These are phyloP conservation scores for Deroplatys truncata DNA, from an alignment of 2,888 invertebrate genomes.

Conservation along the genomic window DNA sequence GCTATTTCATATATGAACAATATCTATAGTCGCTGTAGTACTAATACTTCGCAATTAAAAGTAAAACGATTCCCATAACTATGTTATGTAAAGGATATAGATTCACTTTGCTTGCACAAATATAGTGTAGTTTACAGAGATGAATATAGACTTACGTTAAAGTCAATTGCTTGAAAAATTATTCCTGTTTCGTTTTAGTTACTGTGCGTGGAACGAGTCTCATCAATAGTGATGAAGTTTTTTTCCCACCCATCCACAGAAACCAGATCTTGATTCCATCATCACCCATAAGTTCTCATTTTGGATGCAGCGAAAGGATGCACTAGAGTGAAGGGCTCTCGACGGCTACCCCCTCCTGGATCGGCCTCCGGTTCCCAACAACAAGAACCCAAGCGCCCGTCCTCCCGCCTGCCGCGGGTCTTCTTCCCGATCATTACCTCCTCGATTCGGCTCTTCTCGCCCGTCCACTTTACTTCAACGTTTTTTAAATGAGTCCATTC, in stretches of 20 bases:
- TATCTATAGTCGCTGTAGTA: not conserved
- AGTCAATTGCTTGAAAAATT: not conserved
- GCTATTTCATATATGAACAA: no score
- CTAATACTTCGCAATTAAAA: not conserved
- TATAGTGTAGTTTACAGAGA: not conserved
- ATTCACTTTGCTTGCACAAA: not conserved
- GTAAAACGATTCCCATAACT: no score
- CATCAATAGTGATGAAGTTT: not conserved
- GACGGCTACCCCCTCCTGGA: not conserved
- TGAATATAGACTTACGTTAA: not conserved
- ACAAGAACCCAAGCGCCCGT: not conserved
- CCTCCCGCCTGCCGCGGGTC: not conserved
- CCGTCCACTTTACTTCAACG: not conserved
- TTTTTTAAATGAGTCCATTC: not conserved
- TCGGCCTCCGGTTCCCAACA: not conserved
- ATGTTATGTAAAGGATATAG: no score
- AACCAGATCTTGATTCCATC: not conserved
- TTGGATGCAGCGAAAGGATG: not conserved
- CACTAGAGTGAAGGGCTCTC: not conserved
- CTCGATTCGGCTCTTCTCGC: not conserved
- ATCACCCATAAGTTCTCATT: not conserved
- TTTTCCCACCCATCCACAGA: not conserved
- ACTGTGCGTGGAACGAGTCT: not conserved
- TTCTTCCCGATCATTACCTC: not conserved
- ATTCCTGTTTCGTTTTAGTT: not conserved